phyloP scores from a whole-genome alignment of 1,140 invertebrate genomes.

The Orchestia grillus region DNA sequence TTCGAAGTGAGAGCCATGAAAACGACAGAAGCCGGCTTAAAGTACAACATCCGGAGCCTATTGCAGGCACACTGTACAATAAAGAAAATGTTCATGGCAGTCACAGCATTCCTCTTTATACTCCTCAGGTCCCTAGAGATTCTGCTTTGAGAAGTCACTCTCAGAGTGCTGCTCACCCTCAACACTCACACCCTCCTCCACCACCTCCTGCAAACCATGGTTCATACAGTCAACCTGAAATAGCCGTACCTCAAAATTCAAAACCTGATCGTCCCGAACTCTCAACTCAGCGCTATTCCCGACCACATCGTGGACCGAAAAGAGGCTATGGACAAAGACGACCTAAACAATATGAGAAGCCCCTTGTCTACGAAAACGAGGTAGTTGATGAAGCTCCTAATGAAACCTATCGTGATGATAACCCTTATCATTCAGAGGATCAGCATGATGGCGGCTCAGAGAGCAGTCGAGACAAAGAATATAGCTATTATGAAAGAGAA shows the following conservation, averaged over 20 bases:
- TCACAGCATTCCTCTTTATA: background rate
- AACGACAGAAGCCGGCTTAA: background rate
- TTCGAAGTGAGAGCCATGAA: background rate
- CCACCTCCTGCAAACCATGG: background rate
- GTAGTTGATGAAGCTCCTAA: background rate
- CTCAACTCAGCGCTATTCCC: background rate
- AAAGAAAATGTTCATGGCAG: background rate
- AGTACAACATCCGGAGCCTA: background rate
- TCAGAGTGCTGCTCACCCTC: background rate
- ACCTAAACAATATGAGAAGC: constrained; percentile 30
- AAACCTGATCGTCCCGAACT: background rate
- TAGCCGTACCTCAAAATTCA: background rate
- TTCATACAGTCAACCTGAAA: constrained; percentile 33
- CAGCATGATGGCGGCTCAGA: background rate
- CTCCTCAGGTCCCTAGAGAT: background rate
- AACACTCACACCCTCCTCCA: constrained; percentile 2
- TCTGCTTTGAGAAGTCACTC: background rate
- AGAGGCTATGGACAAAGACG: background rate
- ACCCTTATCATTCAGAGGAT: background rate
- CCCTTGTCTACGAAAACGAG: background rate
- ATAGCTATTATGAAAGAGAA: background rate
- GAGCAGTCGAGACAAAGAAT: background rate
- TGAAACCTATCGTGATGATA: background rate
- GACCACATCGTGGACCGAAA: background rate
- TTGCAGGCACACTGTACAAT: background rate